A percentile compares a stretch with the other conserved stretches of the same genome.
phyloP scores from a whole-genome alignment of 2,113 vertebrate genomes.

The Pungitius pungitius region DNA sequence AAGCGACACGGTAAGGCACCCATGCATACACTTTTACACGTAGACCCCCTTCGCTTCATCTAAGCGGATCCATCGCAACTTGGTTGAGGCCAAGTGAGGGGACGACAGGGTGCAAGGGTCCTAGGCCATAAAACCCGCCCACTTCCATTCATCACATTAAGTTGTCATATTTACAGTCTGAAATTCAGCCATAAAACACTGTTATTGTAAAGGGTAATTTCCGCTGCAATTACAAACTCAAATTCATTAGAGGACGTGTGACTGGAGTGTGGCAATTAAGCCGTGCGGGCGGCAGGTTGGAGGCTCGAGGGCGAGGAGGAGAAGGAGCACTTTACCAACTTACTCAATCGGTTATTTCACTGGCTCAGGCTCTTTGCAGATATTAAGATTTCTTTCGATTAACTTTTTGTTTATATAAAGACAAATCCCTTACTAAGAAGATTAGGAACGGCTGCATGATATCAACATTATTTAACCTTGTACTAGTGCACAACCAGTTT shows the following conservation, averaged over 20 bases:
- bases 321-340: conserved; percentile 34
- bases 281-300: conserved; percentile 31
- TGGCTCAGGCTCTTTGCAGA: conserved; percentile 15
- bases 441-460: background rate
- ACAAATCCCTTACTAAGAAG: conserved; percentile 16
- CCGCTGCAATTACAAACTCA: conserved; percentile 76
- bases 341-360: conserved; percentile 48
- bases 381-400: conserved; percentile 25
- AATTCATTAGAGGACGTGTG: conserved; percentile 76
- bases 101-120: conserved; percentile 61
- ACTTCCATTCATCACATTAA: conserved; percentile 65
- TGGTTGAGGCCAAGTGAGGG: conserved; percentile 39
- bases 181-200: conserved; percentile 75
- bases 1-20: conserved; percentile 24
- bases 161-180: conserved; percentile 74
- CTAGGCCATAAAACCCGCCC: conserved; percentile 58
- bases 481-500: background rate
- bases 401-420: background rate
- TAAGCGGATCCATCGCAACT: conserved; percentile 23
- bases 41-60: conserved; percentile 33
- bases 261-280: conserved; percentile 73
- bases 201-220: conserved; percentile 76
- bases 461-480: background rate
- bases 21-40: conserved; percentile 51
- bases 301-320: conserved; percentile 14